These are phyloP conservation scores for Microctenopoma lineatum DNA, from an alignment of 2,797 vertebrate species.

Conservation along the genomic window DNA sequence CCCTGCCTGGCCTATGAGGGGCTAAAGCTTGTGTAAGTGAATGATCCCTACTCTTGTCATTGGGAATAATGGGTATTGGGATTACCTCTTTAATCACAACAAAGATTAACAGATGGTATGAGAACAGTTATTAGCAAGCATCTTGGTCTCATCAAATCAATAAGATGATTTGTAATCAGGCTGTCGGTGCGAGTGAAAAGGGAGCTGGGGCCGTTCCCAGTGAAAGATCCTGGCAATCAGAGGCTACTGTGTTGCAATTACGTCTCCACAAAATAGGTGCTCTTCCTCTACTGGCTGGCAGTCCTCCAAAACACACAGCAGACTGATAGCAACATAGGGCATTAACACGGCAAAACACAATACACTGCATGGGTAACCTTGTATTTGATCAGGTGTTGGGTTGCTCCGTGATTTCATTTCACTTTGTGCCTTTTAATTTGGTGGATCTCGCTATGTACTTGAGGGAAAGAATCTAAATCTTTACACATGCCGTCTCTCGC, in stretches of 20 bases:
- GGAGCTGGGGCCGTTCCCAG: constrained; percentile 71
- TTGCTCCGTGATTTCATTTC: constrained; percentile 70
- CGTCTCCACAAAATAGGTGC: constrained; percentile 84
- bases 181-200: constrained; percentile 74
- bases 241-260: constrained; percentile 86
- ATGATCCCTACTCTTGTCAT: constrained; percentile 88
- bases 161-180: constrained; percentile 90
- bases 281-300: constrained; percentile 81
- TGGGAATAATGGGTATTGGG: constrained; percentile 91
- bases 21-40: constrained; percentile 85
- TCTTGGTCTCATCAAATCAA: constrained; percentile 95
- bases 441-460: constrained; percentile 49
- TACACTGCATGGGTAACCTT: constrained; percentile 70
- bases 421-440: constrained; percentile 73
- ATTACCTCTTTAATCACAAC: constrained; percentile 97
- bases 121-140: constrained; percentile 90
- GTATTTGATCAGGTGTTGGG: constrained; percentile 74
- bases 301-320: constrained; percentile 77
- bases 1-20: constrained; percentile 72
- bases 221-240: constrained; percentile 86
- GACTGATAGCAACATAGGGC: constrained; percentile 75
- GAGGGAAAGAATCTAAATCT: constrained; percentile 71
- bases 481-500: constrained; percentile 71
- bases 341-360: constrained; percentile 74
- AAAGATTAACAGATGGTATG: constrained; percentile 94